Base-by-base conservation (phyloP, 1,140 invertebrate genomes). In the Meloidogyne hapla region DNA sequence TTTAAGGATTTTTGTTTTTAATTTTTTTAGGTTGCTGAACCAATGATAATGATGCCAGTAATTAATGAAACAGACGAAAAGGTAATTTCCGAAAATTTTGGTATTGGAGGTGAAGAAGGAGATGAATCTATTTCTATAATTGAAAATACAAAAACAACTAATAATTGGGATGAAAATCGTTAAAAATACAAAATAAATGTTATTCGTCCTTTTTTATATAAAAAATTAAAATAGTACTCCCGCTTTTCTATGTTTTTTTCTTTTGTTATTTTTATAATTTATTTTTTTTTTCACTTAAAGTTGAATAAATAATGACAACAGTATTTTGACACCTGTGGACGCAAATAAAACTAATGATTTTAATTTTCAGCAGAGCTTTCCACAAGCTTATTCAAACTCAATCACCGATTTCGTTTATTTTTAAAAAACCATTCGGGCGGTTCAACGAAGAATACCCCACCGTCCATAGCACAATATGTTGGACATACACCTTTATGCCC, bases 341-440 rank as follows among this genome's bases (percentile, higher is more conserved):
- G 33, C 9, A 6, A 33, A 33, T 33, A 33, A 33, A 33, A 4
- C 33, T 33, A 33, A 33, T 6, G 33, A 33, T 33, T 33, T 33
- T 33, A 33, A 33, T 33, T 33, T 33, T 6, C n/a, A n/a, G n/a
- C n/a, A n/a, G n/a, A n/a, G n/a, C n/a, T n/a, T n/a, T 33, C 1
- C 0, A 56, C 5, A n/a, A 0, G 48, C 6, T n/a, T 21, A 8
- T n/a, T n/a, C 26, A 5, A 69, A 61, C 12, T 23, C 23, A 56
- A 38, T 65, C 64, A 61, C 26, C 33, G 23, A 56, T 62, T 73
- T 73, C 56, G 23, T 26, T 64, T 73, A 64, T 73, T 73, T 15
- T 81, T 79, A 23, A 84, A 79, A 71, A 85, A 80, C 84, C 84
- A 85, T 48, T 86, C 84, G 13, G 80, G 80, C 42, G 80, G 78